A percentile compares a stretch with the other conserved stretches of the same genome.
phyloP scores from a whole-genome alignment of 2,797 vertebrate species.

The Fistularia commersonii region DNA sequence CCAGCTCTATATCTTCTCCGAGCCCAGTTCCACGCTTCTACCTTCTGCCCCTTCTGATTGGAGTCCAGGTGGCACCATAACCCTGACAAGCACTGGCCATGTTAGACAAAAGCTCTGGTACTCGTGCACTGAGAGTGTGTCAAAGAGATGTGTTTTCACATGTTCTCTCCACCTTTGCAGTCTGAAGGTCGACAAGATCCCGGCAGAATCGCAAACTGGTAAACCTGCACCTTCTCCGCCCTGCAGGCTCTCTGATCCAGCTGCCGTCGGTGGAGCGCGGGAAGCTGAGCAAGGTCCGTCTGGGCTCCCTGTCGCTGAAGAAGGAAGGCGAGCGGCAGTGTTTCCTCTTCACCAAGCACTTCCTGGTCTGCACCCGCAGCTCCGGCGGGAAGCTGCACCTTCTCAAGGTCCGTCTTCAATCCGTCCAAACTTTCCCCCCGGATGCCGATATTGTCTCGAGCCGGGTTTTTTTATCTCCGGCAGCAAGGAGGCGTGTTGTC shows the following conservation, averaged over 20 bases:
- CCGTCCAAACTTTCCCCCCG: neutral
- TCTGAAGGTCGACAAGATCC: too few species aligned
- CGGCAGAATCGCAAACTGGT: too few species aligned
- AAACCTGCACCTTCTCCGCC: neutral
- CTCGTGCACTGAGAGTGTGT: too few species aligned
- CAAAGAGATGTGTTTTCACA: too few species aligned
- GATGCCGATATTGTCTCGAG: neutral
- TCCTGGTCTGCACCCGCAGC: constrained; percentile 95
- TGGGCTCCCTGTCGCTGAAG: constrained; percentile 94
- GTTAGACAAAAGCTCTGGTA: too few species aligned
- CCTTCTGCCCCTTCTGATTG: too few species aligned
- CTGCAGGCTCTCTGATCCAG: constrained; percentile 94
- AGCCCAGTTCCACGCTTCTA: too few species aligned
- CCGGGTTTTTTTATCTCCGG: constrained; percentile 28
- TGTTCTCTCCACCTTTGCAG: too few species aligned
- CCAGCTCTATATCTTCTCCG: too few species aligned
- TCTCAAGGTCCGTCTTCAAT: constrained; percentile 78
- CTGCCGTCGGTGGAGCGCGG: constrained; percentile 95
- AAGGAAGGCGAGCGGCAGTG: constrained; percentile 98
- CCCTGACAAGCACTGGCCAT: too few species aligned
- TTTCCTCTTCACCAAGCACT: constrained; percentile 98
- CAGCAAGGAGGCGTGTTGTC: constrained; percentile 97
- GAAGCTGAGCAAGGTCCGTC: constrained; percentile 94
- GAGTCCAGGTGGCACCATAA: too few species aligned
- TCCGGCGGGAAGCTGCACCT: constrained; percentile 97